Evolutionary conservation across 1,140 invertebrate species (phyloP).

Genomic region (Dysdera silvatica): DNA sequence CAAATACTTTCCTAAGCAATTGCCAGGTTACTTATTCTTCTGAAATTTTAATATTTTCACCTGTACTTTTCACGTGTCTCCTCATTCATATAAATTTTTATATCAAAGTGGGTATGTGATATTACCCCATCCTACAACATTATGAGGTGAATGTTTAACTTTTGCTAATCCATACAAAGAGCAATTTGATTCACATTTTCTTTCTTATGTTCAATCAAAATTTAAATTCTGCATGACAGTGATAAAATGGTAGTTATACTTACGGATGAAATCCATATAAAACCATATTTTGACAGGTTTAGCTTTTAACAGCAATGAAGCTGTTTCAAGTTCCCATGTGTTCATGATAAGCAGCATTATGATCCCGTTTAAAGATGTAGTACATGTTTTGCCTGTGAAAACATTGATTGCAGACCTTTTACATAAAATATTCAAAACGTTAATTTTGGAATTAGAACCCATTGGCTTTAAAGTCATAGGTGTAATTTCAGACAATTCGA

Average conservation of each 20-base stretch:
- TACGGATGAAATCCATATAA: constrained; percentile 11
- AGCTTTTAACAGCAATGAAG: constrained; percentile 21
- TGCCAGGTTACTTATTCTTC: background rate
- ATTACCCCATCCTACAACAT: background rate
- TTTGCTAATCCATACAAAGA: background rate
- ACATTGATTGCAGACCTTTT: constrained; percentile 12
- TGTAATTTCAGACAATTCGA: constrained; percentile 30
- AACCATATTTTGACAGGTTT: constrained; percentile 15
- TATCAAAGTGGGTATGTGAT: background rate
- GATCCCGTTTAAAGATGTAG: constrained; percentile 24
- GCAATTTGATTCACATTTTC: background rate
- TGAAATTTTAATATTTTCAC: background rate
- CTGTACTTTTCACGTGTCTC: background rate
- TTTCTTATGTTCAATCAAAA: background rate
- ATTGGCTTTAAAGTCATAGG: constrained; percentile 11
- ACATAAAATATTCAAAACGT: constrained; percentile 9
- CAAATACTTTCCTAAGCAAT: too few species aligned
- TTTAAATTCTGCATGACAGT: background rate
- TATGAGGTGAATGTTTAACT: background rate
- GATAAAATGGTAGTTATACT: background rate
- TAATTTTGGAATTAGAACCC: constrained; percentile 23
- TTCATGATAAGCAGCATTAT: constrained; percentile 29
- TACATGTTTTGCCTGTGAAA: constrained; percentile 20
- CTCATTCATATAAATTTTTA: background rate
- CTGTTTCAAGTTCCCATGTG: constrained; percentile 28